Evolutionary conservation across 1,140 invertebrate species (phyloP).

Genomic region (Meloidogyne exigua): DNA sequence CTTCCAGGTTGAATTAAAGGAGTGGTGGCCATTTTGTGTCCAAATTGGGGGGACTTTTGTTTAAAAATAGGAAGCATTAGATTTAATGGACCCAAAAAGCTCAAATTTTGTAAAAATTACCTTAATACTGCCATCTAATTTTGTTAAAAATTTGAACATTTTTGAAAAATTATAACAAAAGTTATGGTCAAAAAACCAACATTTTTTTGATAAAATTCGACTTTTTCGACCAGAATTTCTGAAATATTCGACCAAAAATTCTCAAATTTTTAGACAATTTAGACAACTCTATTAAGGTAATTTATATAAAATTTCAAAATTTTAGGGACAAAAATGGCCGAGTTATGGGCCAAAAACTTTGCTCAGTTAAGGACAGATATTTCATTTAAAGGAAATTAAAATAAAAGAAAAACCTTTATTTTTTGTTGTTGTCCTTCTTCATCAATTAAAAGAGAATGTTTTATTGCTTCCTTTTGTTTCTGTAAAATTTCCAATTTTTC

Average conservation of each 20-base stretch:
- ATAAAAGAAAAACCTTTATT: not conserved
- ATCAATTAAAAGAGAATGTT: slow-evolving; percentile 36
- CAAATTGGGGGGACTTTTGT: too few species aligned
- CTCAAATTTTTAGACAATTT: not conserved
- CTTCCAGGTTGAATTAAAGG: not conserved
- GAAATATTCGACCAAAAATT: not conserved
- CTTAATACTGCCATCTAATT: not conserved
- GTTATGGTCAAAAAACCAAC: not conserved
- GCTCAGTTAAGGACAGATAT: too few species aligned
- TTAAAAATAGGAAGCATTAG: too few species aligned
- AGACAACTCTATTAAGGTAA: not conserved
- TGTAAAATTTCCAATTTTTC: slow-evolving; percentile 47
- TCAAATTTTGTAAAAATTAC: not conserved
- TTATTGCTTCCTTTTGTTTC: slow-evolving; percentile 48
- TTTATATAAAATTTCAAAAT: not conserved
- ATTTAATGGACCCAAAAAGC: not conserved
- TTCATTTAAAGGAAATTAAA: too few species aligned
- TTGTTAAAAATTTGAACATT: not conserved
- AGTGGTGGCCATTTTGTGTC: too few species aligned
- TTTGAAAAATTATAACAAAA: not conserved
- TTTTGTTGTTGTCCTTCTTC: not conserved
- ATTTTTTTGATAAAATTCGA: not conserved
- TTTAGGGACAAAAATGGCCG: too few species aligned
- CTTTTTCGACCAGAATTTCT: not conserved
- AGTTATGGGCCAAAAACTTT: too few species aligned